Percentiles rank a stretch among this genome's conserved stretches.
Evolutionary conservation across 1,140 invertebrate genomes (phyloP).

Genomic region (Arion vulgaris): DNA sequence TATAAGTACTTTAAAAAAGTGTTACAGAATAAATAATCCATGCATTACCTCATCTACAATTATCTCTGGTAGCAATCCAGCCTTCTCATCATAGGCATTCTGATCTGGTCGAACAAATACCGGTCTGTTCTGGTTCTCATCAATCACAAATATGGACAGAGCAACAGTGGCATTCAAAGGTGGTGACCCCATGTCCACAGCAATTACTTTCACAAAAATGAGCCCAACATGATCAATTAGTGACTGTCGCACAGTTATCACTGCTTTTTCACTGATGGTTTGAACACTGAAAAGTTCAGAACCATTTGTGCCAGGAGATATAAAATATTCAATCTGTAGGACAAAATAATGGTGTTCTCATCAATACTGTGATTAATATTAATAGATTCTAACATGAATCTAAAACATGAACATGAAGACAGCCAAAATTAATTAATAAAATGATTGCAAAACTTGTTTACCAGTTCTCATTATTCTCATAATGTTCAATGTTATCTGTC

Average conservation of each 20-base stretch:
- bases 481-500: too few species aligned
- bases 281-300: conserved; percentile 34
- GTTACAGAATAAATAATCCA: neutral
- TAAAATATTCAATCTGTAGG: conserved; percentile 24
- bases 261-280: neutral
- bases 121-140: conserved; percentile 50
- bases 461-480: too few species aligned
- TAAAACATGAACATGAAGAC: too few species aligned
- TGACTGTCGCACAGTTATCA: conserved; percentile 21
- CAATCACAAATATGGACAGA: conserved; percentile 42
- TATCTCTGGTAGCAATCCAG: conserved; percentile 25
- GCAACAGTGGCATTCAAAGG: conserved; percentile 25
- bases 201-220: conserved; percentile 41
- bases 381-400: too few species aligned
- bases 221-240: conserved; percentile 42
- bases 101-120: conserved; percentile 41
- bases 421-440: too few species aligned
- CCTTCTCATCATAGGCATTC: neutral
- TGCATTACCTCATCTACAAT: conserved; percentile 30
- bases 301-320: conserved; percentile 20
- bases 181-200: conserved; percentile 43
- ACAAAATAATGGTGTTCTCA: neutral
- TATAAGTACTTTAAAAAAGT: too few species aligned
- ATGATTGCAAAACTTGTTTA: too few species aligned
- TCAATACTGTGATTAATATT: too few species aligned